Percentiles rank a stretch among this genome's conserved stretches.
These are phyloP conservation scores for Podocnemis expansa DNA, from an alignment of 2,113 vertebrate species.

Conservation along the genomic window DNA sequence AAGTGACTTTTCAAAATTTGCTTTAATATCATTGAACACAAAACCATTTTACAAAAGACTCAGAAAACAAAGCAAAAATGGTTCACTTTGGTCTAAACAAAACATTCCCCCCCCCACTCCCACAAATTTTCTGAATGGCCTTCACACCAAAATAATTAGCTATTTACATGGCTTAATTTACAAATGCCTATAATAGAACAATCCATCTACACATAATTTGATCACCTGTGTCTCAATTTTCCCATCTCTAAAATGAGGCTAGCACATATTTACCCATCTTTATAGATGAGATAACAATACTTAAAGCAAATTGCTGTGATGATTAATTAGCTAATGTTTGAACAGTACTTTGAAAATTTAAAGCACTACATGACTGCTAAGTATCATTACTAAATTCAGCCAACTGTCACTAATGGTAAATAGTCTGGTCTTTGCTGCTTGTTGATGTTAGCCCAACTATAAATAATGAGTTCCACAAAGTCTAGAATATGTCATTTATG, in stretches of 20 bases:
- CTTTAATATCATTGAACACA: not conserved
- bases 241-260: constrained; percentile 16
- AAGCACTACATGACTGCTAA: constrained; percentile 52
- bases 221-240: constrained; percentile 9
- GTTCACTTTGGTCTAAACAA: not conserved
- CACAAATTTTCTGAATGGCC: not conserved
- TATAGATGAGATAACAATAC: constrained; percentile 40
- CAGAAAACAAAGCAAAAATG: not conserved
- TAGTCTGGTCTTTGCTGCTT: constrained; percentile 17
- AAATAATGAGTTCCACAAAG: constrained; percentile 60
- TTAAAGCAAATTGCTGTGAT: constrained; percentile 51
- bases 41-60: not conserved
- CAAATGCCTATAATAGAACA: constrained; percentile 18
- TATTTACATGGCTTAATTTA: not conserved
- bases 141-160: not conserved
- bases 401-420: constrained; percentile 55
- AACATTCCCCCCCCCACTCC: not conserved
- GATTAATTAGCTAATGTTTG: constrained; percentile 70
- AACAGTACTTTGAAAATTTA: constrained; percentile 49
- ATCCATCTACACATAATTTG: not conserved
- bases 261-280: constrained; percentile 55
- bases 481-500: constrained; percentile 23
- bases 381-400: constrained; percentile 59
- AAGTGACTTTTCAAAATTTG: not conserved
- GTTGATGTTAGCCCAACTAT: constrained; percentile 61